Percentiles rank a stretch among this genome's conserved stretches.
These are phyloP conservation scores for Drosophila kikkawai DNA, from an alignment of 1,140 invertebrate species.

Conservation along the genomic window DNA sequence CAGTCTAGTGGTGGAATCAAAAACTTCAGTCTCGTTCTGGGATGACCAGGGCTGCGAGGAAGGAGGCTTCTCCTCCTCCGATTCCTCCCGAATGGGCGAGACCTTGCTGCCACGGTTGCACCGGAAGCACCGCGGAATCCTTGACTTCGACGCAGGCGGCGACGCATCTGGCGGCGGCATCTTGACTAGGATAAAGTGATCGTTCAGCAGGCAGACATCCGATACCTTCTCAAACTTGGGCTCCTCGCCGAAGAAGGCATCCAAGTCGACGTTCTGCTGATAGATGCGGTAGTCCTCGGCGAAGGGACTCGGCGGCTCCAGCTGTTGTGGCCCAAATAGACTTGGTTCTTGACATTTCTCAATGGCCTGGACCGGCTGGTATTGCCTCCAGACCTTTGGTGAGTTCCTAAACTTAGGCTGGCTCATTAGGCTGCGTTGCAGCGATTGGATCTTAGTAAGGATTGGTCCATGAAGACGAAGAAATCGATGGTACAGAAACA, in stretches of 20 bases:
- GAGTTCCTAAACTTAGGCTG: background rate
- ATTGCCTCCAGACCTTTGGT: constrained; percentile 9
- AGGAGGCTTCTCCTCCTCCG: constrained; percentile 20
- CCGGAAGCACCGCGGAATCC: constrained; percentile 62
- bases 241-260: constrained; percentile 69
- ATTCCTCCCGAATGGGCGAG: constrained; percentile 60
- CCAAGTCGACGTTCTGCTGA: constrained; percentile 69
- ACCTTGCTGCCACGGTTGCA: constrained; percentile 68
- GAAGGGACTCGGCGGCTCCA: constrained; percentile 8
- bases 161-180: constrained; percentile 51
- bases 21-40: background rate
- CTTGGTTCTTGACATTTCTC: constrained; percentile 20
- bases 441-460: constrained; percentile 5
- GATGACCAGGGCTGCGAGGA: constrained; percentile 7
- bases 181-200: constrained; percentile 81
- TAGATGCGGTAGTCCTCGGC: constrained; percentile 70
- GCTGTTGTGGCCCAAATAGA: constrained; percentile 8
- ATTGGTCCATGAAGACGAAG: constrained; percentile 12
- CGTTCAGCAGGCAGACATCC: constrained; percentile 78
- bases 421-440: constrained; percentile 21
- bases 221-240: constrained; percentile 68
- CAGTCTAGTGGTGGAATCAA: constrained; percentile 15
- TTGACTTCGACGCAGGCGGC: constrained; percentile 18
- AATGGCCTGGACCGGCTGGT: background rate
- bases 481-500: constrained; percentile 13